Conservation (phyloP, 2,797 vertebrate genomes). For the Thunnus albacares region DNA sequence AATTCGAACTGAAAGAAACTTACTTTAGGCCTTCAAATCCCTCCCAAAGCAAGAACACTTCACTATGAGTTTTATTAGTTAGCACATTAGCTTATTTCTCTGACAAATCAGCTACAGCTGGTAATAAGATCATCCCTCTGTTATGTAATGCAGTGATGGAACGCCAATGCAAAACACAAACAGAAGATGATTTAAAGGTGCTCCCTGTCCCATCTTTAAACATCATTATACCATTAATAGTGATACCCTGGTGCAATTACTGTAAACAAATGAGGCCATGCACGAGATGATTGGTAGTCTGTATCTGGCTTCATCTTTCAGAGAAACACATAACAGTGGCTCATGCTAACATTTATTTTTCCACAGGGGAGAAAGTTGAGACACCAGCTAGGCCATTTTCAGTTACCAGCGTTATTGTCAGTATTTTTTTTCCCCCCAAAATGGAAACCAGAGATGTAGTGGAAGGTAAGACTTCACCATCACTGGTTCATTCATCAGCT, state of each 20-base stretch:
- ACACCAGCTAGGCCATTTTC: not conserved
- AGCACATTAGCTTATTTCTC: not conserved
- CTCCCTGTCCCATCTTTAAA: slow-evolving; percentile 53
- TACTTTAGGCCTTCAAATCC: slow-evolving; percentile 5
- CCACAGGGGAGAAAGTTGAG: slow-evolving; percentile 37
- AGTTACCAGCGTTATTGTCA: not conserved
- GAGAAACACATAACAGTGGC: slow-evolving; percentile 40
- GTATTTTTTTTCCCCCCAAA: not conserved
- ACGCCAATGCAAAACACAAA: slow-evolving; percentile 35
- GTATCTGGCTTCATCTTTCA: slow-evolving; percentile 50
- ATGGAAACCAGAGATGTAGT: not conserved
- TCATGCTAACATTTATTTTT: slow-evolving; percentile 48
- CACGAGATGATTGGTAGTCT: slow-evolving; percentile 48
- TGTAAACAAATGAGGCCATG: slow-evolving; percentile 66
- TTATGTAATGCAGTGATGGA: slow-evolving; percentile 47
- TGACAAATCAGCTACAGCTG: slow-evolving; percentile 29
- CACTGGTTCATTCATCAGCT: not conserved
- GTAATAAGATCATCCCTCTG: slow-evolving; percentile 25
- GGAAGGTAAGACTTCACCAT: not conserved
- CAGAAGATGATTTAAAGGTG: slow-evolving; percentile 63
- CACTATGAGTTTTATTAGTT: slow-evolving; percentile 23
- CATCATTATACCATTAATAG: slow-evolving; percentile 63
- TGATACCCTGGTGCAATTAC: slow-evolving; percentile 61
- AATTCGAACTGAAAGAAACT: slow-evolving; percentile 3
- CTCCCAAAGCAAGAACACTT: slow-evolving; percentile 14